Conservation (phyloP, 2,888 invertebrate species). For the Cyaniris semiargus region DNA sequence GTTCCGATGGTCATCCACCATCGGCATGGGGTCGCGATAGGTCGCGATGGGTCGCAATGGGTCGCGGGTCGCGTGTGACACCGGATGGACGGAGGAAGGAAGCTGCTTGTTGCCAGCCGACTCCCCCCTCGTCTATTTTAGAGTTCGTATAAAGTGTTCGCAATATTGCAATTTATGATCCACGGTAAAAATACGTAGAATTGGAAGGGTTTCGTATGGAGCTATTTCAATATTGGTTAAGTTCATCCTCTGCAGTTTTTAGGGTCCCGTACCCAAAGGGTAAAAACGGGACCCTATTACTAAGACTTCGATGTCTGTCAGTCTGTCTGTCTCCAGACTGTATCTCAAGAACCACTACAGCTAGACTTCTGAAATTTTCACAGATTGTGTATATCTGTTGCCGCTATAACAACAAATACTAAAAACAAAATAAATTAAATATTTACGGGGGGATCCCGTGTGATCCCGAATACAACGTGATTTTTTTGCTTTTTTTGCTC, state of each 20-base stretch:
- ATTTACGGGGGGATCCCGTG: no score
- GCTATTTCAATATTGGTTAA: neutral
- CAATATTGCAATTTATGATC: constrained; percentile 39
- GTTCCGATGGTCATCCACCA: constrained; percentile 47
- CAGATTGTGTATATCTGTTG: no score
- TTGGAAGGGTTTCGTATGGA: neutral
- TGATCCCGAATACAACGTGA: no score
- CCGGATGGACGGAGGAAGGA: constrained; percentile 79
- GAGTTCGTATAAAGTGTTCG: constrained; percentile 66
- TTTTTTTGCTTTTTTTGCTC: no score
- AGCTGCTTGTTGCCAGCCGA: constrained; percentile 75
- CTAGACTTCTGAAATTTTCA: no score
- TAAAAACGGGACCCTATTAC: no score
- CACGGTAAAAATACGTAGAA: neutral
- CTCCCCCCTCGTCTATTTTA: constrained; percentile 79
- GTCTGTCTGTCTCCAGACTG: no score
- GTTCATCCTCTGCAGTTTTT: neutral
- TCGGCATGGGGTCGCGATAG: constrained; percentile 37
- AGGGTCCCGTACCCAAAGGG: no score
- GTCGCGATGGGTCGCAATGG: constrained; percentile 37
- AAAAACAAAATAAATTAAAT: no score
- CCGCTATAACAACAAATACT: no score
- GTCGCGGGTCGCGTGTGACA: constrained; percentile 71
- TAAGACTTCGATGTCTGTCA: no score
- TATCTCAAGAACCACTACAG: no score